phyloP scores from a whole-genome alignment of 2,113 vertebrate genomes.

The Psittacara wagleri region DNA sequence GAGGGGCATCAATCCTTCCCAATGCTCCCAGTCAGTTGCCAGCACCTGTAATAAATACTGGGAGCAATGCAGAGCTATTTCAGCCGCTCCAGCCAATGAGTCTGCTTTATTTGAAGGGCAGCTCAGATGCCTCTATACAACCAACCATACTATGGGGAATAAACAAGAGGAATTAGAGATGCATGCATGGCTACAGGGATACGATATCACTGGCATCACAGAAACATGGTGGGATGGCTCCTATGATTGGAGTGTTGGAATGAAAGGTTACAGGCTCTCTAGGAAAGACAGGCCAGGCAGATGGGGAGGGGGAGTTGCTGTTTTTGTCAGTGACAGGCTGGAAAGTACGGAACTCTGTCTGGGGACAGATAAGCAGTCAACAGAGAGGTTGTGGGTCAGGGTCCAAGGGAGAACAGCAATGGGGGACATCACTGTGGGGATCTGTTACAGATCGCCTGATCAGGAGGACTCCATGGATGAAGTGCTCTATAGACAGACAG shows the following conservation, averaged over 20 bases:
- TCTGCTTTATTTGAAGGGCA: background rate
- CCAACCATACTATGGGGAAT: background rate
- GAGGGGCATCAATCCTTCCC: background rate
- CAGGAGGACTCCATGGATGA: background rate
- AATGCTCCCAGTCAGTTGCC: background rate
- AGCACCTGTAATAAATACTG: background rate
- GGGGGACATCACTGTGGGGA: background rate
- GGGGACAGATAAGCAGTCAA: background rate
- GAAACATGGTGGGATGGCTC: background rate
- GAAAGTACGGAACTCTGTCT: background rate
- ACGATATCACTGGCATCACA: background rate
- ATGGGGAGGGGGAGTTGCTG: background rate
- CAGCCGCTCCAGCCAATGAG: background rate
- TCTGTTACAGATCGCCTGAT: background rate
- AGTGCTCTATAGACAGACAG: background rate
- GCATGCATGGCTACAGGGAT: background rate
- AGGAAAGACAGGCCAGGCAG: background rate
- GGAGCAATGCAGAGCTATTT: background rate
- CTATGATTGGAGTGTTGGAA: background rate
- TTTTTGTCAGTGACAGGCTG: background rate
- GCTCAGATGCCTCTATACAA: background rate
- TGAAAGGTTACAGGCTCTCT: background rate
- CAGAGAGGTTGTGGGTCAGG: background rate
- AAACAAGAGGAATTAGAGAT: background rate
- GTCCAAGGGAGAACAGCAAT: background rate